These are phyloP conservation scores for Actias luna DNA, from an alignment of 2,888 invertebrate species.

Conservation along the genomic window DNA sequence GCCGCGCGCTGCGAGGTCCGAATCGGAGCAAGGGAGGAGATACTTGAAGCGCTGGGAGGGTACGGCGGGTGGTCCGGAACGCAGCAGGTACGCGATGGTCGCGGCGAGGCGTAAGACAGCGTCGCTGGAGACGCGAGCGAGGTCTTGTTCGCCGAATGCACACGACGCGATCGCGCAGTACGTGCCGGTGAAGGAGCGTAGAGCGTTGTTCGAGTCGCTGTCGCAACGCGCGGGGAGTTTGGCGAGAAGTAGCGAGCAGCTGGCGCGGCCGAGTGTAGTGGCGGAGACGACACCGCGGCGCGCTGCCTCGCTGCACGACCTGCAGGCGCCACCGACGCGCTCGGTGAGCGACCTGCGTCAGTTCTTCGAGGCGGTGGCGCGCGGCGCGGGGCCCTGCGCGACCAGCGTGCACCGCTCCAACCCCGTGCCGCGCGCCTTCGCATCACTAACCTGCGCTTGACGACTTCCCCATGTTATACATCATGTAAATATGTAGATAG, in stretches of 20 bases:
- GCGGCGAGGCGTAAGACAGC: constrained; percentile 72
- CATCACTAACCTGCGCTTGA: constrained; percentile 71
- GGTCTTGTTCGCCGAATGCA: constrained; percentile 74
- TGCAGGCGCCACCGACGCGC: constrained; percentile 77
- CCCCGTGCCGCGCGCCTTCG: constrained; percentile 61
- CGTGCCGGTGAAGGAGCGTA: constrained; percentile 86
- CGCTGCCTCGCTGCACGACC: constrained; percentile 85
- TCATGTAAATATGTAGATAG: constrained; percentile 73
- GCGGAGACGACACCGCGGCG: constrained; percentile 79
- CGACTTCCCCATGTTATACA: constrained; percentile 26
- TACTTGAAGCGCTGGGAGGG: constrained; percentile 76
- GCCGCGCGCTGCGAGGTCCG: constrained; percentile 68
- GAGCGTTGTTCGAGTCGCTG: constrained; percentile 86
- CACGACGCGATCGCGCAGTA: constrained; percentile 81
- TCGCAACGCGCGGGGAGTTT: constrained; percentile 83
- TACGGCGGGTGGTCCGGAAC: constrained; percentile 63
- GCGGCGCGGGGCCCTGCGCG: constrained; percentile 59
- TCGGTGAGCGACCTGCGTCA: constrained; percentile 86
- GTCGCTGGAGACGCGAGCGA: constrained; percentile 65
- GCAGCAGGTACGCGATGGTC: constrained; percentile 66
- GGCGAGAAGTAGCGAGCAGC: constrained; percentile 84
- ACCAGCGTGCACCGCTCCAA: constrained; percentile 54
- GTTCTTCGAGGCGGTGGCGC: constrained; percentile 85
- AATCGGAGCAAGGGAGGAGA: constrained; percentile 68
- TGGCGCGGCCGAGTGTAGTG: constrained; percentile 60